Percentiles rank a stretch among this genome's conserved stretches.
Evolutionary conservation across 2,888 invertebrate species (phyloP).

Genomic region (Agriotes lineatus): DNA sequence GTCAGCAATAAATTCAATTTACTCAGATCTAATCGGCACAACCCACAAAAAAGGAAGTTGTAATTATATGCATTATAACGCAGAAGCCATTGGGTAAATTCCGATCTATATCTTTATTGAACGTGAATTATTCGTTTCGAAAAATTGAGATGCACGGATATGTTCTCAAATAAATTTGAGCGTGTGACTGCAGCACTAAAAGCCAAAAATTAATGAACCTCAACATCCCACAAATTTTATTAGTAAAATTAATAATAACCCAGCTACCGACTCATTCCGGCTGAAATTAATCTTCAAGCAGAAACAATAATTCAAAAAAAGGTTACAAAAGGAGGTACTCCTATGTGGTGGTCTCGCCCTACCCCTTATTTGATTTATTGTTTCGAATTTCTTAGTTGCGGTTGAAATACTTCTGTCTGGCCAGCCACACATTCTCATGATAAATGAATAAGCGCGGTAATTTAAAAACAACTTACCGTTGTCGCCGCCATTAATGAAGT

Average conservation of each 20-base stretch:
- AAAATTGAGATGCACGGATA: too few relatives aligned
- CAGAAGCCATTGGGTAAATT: too few relatives aligned
- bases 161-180: too few relatives aligned
- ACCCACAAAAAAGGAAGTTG: too few relatives aligned
- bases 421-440: constrained; percentile 18
- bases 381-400: constrained; percentile 28
- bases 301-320: constrained; percentile 38
- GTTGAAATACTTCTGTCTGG: constrained; percentile 30
- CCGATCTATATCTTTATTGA: too few relatives aligned
- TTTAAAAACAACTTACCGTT: not conserved
- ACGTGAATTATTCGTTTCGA: too few relatives aligned
- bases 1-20: too few relatives aligned
- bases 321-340: constrained; percentile 28
- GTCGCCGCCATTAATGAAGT: not conserved
- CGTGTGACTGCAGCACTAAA: too few relatives aligned
- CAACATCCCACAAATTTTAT: not conserved
- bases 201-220: not conserved
- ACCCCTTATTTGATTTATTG: constrained; percentile 37
- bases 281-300: constrained; percentile 32
- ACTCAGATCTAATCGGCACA: too few relatives aligned
- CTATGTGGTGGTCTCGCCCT: constrained; percentile 36
- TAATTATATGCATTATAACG: too few relatives aligned
- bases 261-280: not conserved
- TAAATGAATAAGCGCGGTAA: constrained; percentile 18
- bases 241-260: constrained; percentile 17